Percentiles rank a stretch among this genome's conserved stretches.
phyloP scores from a whole-genome alignment of 2,888 invertebrate genomes.

The Temnothorax rugatulus region DNA sequence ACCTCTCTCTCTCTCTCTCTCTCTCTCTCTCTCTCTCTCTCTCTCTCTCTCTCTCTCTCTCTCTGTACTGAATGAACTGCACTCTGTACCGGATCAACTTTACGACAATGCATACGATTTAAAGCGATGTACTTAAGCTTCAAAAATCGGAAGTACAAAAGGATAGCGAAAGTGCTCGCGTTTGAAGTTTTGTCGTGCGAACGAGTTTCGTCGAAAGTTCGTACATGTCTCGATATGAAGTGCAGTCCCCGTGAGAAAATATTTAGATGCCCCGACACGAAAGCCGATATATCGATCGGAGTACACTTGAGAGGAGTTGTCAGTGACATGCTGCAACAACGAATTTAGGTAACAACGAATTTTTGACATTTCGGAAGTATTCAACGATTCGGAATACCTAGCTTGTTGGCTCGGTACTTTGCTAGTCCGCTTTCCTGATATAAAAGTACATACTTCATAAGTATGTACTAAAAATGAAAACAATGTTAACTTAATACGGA shows the following conservation, averaged over 20 bases:
- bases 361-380: constrained; percentile 21
- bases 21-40: neutral
- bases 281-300: constrained; percentile 52
- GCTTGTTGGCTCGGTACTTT: neutral
- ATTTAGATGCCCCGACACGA: constrained; percentile 61
- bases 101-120: neutral
- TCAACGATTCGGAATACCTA: neutral
- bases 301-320: constrained; percentile 11
- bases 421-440: neutral
- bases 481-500: constrained; percentile 30
- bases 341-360: constrained; percentile 17
- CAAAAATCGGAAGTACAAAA: constrained; percentile 3
- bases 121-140: neutral
- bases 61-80: too few species aligned
- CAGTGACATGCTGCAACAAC: constrained; percentile 1
- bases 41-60: neutral
- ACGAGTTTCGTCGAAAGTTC: constrained; percentile 59
- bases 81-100: neutral
- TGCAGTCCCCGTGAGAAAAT: constrained; percentile 58
- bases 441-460: constrained; percentile 13
- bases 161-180: constrained; percentile 55
- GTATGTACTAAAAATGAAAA: constrained; percentile 25
- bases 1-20: neutral
- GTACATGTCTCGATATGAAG: constrained; percentile 61
- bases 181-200: constrained; percentile 51